Conservation (phyloP, 2,888 invertebrate genomes). For the Clistopyga incitator region DNA sequence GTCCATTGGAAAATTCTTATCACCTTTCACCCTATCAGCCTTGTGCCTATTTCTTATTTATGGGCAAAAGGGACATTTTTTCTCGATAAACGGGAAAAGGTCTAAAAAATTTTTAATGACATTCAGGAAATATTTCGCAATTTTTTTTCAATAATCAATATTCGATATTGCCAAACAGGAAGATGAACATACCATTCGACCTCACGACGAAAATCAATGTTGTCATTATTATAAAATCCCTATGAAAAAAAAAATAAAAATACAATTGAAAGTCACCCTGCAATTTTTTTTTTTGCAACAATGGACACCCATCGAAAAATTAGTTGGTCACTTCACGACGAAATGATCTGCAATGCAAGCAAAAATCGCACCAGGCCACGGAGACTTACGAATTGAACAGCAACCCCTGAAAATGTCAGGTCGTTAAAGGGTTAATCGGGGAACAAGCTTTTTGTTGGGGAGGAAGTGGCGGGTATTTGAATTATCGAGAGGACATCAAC, state of each 20-base stretch:
- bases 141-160: too few species aligned
- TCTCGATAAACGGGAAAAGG: too few species aligned
- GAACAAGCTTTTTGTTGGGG: constrained; percentile 14
- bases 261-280: too few species aligned
- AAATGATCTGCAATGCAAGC: not conserved
- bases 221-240: too few species aligned
- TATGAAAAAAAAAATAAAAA: too few species aligned
- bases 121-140: too few species aligned
- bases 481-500: constrained; percentile 59
- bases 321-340: not conserved
- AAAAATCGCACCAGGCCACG: not conserved
- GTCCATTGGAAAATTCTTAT: not conserved
- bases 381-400: not conserved
- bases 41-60: not conserved
- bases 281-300: too few species aligned
- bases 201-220: too few species aligned
- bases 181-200: too few species aligned
- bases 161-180: too few species aligned
- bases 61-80: too few species aligned
- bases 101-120: too few species aligned
- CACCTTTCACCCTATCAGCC: not conserved
- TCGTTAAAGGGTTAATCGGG: constrained; percentile 11
- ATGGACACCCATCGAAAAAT: not conserved
- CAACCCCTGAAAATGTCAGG: not conserved
- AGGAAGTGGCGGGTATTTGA: constrained; percentile 15